These are phyloP conservation scores for Sceloporus undulatus DNA, from an alignment of 2,113 vertebrate genomes.

Conservation along the genomic window DNA sequence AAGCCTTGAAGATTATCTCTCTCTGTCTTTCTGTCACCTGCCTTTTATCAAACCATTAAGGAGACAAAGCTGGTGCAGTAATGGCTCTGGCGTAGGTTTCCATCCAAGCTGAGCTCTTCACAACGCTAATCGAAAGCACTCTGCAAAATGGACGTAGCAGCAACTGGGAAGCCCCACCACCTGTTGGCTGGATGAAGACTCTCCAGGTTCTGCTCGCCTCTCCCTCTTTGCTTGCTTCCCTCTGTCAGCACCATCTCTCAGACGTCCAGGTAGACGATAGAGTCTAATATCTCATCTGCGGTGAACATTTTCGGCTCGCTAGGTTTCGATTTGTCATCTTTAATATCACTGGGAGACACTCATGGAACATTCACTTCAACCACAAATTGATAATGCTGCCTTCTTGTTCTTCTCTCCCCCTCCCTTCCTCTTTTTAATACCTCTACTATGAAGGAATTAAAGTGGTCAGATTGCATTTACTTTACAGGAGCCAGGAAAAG, in stretches of 20 bases:
- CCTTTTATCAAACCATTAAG: slow-evolving; percentile 79
- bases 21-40: slow-evolving; percentile 78
- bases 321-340: slow-evolving; percentile 63
- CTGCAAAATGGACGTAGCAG: slow-evolving; percentile 26
- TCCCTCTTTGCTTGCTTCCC: not conserved
- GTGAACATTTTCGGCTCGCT: slow-evolving; percentile 29
- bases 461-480: slow-evolving; percentile 40
- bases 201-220: not conserved
- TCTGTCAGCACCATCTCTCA: not conserved
- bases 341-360: slow-evolving; percentile 61
- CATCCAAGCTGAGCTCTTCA: slow-evolving; percentile 43
- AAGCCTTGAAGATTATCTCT: slow-evolving; percentile 71
- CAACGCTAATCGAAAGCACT: slow-evolving; percentile 55
- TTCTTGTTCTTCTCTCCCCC: slow-evolving; percentile 32
- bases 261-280: not conserved
- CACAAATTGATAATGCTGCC: slow-evolving; percentile 68
- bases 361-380: slow-evolving; percentile 53
- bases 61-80: slow-evolving; percentile 60
- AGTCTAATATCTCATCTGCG: slow-evolving; percentile 42
- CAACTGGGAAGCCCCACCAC: not conserved
- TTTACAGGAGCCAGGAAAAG: slow-evolving; percentile 57
- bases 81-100: slow-evolving; percentile 56
- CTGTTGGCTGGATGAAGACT: not conserved
- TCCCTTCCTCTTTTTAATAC: slow-evolving; percentile 31
- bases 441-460: slow-evolving; percentile 60